These are phyloP conservation scores for Contarinia nasturtii DNA, from an alignment of 1,140 invertebrate species.

Conservation along the genomic window DNA sequence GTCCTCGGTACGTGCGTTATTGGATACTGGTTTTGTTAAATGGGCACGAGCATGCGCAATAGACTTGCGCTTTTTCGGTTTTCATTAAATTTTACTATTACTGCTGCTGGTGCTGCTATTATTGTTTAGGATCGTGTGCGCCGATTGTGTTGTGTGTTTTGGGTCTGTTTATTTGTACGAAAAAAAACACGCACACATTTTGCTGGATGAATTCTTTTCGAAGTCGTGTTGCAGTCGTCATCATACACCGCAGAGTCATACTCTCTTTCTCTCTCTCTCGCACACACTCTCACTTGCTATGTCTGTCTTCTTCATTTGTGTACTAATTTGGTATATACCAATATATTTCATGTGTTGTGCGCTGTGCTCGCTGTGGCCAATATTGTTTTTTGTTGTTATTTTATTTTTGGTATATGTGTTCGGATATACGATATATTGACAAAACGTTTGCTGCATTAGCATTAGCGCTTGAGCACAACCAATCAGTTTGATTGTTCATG, in stretches of 20 bases:
- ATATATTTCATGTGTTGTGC: too few relatives aligned
- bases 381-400: constrained; percentile 1
- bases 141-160: constrained; percentile 8
- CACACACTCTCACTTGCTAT: constrained; percentile 9
- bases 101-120: constrained; percentile 2
- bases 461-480: too few relatives aligned
- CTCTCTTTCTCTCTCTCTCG: constrained; percentile 10
- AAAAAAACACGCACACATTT: too few relatives aligned
- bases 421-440: constrained; percentile 1
- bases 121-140: constrained; percentile 4
- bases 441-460: not conserved
- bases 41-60: not conserved
- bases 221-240: constrained; percentile 4
- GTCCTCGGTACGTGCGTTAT: too few relatives aligned
- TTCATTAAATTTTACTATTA: not conserved
- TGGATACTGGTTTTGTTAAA: too few relatives aligned
- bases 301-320: too few relatives aligned
- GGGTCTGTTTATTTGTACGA: not conserved
- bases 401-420: constrained; percentile 1
- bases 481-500: too few relatives aligned
- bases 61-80: not conserved
- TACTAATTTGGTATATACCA: too few relatives aligned
- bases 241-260: too few relatives aligned
- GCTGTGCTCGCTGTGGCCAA: not conserved
- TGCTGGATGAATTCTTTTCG: constrained; percentile 3